Conservation (phyloP, 2,888 invertebrate genomes). For the Rhabditoides inermis region DNA sequence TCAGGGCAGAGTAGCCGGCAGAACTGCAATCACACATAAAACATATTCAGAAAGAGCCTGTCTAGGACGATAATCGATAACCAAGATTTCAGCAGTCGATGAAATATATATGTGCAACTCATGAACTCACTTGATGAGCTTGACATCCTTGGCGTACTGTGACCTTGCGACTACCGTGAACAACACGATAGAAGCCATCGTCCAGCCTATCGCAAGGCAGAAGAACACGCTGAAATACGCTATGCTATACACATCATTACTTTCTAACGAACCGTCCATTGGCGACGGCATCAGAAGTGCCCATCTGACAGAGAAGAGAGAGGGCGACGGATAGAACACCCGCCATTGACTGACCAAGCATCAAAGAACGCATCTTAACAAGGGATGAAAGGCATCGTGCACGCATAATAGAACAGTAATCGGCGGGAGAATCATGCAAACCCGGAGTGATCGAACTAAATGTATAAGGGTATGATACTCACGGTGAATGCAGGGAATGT, state of each 20-base stretch:
- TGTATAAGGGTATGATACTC: conserved; percentile 4
- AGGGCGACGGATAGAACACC: conserved; percentile 22
- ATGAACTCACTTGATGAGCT: too few relatives aligned
- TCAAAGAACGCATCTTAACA: conserved; percentile 28
- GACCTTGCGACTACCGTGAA: conserved; percentile 10
- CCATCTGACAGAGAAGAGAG: conserved; percentile 13
- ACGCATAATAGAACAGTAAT: background rate
- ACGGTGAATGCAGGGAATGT: conserved; percentile 24
- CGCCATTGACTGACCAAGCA: conserved; percentile 29
- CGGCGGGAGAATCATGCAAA: background rate
- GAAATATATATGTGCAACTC: too few relatives aligned
- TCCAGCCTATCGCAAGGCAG: conserved; percentile 19
- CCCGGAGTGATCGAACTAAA: background rate
- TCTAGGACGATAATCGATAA: too few relatives aligned
- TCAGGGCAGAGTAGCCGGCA: too few relatives aligned
- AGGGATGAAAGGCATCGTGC: background rate
- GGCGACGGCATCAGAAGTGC: conserved; percentile 20
- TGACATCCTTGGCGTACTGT: too few relatives aligned
- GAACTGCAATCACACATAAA: too few relatives aligned
- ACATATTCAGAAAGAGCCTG: too few relatives aligned
- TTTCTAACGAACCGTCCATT: conserved; percentile 31
- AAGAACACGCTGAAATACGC: conserved; percentile 14
- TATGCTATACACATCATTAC: background rate
- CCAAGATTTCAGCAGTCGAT: too few relatives aligned
- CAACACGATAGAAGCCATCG: conserved; percentile 18